Evolutionary conservation across 2,888 invertebrate genomes (phyloP), one percentile per base, ranked within the genome.

Genomic region (Tiliacea citrago): DNA sequence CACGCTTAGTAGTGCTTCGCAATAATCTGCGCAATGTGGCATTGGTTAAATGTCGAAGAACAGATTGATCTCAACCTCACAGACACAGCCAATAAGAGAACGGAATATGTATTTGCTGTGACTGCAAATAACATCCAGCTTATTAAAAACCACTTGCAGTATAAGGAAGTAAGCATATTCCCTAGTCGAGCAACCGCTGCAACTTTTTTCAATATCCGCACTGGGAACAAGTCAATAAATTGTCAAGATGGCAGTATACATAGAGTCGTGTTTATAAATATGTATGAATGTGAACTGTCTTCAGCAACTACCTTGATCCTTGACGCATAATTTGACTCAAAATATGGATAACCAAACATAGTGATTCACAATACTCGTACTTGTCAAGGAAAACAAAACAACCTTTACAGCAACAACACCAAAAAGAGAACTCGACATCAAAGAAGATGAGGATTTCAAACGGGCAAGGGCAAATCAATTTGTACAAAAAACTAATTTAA

Each of bases 1-100:
- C 95, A 93, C 92, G 91, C 90, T 90, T 89, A 85, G 89, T 90
- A 92, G 90, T 90, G 91, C 90, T 90, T 89, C 85, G 90, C 91
- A 92, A 92, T 90, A 91, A 90, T 91, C 90, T 81, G 86, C 85
- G 90, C 90, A 90, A 91, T 88, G 89, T 90, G 85, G 88, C 88
- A 91, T 88, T 87, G 83, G 87, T 90, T 92, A 92, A 93, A 93
- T 93, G 92, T 91, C 92, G 90, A 89, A 86, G 86, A 85, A 87
- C 86, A 88, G 77, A 89, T 89, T 85, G 87, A 84, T 83, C 70
- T 81, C 82, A 68, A 87, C 84, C 86, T 86, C 78, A 81, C 75
- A 68, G 51, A 58, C 58, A 24, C 74, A 47, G 18, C 35, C 68
- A 77, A 69, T 79, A 80, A 74, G 67, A 24, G 75, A 81, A 72